Evolutionary conservation across 2,888 invertebrate species (phyloP).

Genomic region (Drosophila eohydei): DNA sequence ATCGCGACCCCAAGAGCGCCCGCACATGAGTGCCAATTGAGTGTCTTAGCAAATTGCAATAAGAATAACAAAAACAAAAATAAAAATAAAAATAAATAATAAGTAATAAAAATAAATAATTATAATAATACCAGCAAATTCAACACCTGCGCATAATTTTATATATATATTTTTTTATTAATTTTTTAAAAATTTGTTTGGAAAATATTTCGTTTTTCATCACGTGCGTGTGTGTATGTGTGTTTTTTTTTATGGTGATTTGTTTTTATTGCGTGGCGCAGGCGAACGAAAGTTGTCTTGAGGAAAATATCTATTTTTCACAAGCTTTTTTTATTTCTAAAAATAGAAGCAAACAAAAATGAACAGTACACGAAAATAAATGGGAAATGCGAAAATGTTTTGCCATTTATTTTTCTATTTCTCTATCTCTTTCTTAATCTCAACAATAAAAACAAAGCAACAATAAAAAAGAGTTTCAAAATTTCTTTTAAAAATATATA

Average conservation of each 20-base stretch:
- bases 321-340: conserved; percentile 31
- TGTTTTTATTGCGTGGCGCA: conserved; percentile 49
- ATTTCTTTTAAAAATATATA: neutral
- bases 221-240: conserved; percentile 14
- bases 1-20: conserved; percentile 76
- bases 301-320: conserved; percentile 42
- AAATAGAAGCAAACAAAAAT: conserved; percentile 46
- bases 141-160: conserved; percentile 16
- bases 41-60: conserved; percentile 16
- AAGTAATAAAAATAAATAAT: conserved; percentile 5
- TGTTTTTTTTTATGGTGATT: conserved; percentile 31
- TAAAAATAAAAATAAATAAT: conserved; percentile 2
- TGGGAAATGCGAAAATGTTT: conserved; percentile 20
- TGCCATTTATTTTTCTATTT: neutral
- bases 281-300: conserved; percentile 17
- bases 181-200: conserved; percentile 13
- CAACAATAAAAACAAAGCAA: conserved; percentile 25
- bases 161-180: neutral
- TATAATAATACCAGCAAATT: conserved; percentile 6
- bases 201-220: conserved; percentile 22
- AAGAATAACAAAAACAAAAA: conserved; percentile 12
- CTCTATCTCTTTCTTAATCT: neutral
- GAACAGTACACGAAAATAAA: conserved; percentile 49
- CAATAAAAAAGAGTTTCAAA: neutral
- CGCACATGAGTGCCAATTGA: conserved; percentile 72